phyloP scores from a whole-genome alignment of 53 echinoderm and acorn worm species.

The Arbacia lixula region DNA sequence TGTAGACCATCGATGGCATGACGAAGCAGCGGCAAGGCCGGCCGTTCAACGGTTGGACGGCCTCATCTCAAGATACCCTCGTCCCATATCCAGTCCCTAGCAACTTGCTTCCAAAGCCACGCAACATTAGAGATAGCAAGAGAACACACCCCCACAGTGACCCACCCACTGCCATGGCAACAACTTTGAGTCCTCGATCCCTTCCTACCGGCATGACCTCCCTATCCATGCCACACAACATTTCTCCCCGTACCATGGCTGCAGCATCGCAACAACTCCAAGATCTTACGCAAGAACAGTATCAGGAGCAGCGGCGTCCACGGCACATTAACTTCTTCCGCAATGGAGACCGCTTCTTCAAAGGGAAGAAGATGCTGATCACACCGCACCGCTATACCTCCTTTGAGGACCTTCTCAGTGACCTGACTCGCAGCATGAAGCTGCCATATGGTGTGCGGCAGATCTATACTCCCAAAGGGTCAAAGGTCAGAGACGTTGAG shows the following conservation, averaged over 20 bases:
- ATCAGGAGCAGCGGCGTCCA: conserved; percentile 71
- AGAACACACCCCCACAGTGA: conserved; percentile 21
- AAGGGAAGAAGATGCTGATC: conserved; percentile 87
- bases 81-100: conserved; percentile 54
- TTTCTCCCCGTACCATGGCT: conserved; percentile 14
- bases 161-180: conserved; percentile 37
- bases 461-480: conserved; percentile 75
- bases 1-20: conserved; percentile 58
- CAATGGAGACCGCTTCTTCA: conserved; percentile 94
- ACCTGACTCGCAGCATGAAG: conserved; percentile 89
- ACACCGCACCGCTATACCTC: conserved; percentile 92
- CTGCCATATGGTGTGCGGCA: conserved; percentile 93
- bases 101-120: too few species aligned
- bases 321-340: conserved; percentile 87
- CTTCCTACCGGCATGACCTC: conserved; percentile 1
- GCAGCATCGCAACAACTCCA: conserved; percentile 67
- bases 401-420: conserved; percentile 83
- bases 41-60: conserved; percentile 58
- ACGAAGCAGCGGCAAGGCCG: conserved; percentile 45
- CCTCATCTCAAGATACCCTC: conserved; percentile 47
- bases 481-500: conserved; percentile 73
- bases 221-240: conserved; percentile 20
- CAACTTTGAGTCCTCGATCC: conserved; percentile 23
- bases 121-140: background rate
- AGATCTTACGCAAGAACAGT: conserved; percentile 63